phyloP scores from a whole-genome alignment of 2,113 vertebrate species.

The Illadopsis cleaveri region DNA sequence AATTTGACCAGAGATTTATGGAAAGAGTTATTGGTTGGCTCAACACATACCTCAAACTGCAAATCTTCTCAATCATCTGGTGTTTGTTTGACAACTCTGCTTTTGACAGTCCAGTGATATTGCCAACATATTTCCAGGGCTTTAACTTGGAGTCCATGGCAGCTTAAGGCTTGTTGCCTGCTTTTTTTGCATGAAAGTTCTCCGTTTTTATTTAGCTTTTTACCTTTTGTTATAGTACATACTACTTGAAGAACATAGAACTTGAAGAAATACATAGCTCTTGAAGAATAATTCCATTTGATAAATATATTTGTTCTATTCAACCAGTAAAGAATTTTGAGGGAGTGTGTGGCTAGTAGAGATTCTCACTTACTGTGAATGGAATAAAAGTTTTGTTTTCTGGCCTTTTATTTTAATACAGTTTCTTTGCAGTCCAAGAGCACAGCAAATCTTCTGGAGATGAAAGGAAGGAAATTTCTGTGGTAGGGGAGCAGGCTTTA shows the following conservation, averaged over 20 bases:
- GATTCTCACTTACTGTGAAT: neutral
- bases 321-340: neutral
- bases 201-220: neutral
- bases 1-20: neutral
- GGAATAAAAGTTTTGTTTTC: neutral
- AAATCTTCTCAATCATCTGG: neutral
- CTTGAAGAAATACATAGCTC: neutral
- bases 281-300: neutral
- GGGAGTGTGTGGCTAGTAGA: neutral
- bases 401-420: neutral
- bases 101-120: neutral
- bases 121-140: neutral
- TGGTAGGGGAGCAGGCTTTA: neutral
- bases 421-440: neutral
- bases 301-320: neutral
- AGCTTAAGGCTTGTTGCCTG: neutral
- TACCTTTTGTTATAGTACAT: neutral
- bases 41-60: neutral
- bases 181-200: neutral
- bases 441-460: neutral
- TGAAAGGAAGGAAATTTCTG: neutral
- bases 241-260: neutral
- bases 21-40: neutral
- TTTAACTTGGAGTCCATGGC: neutral
- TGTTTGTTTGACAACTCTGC: neutral